Evolutionary conservation across 2,113 vertebrate genomes (phyloP), one percentile per base, ranked within the genome.

Genomic region (Elephas maximus): DNA sequence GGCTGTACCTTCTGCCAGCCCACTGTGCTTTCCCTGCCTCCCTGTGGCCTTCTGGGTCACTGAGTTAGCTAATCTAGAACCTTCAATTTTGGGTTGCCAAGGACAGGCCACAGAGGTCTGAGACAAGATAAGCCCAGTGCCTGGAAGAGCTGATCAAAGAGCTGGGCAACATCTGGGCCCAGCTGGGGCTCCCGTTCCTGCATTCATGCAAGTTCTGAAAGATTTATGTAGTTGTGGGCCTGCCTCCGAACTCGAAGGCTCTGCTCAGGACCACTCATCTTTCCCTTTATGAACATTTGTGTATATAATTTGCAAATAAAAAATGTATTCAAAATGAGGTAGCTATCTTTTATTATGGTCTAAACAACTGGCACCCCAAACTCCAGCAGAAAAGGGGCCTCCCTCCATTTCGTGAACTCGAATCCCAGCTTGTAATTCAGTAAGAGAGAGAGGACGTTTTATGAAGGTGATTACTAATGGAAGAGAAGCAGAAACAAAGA

Each of bases 261-360:
- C 80, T 83, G 48, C 23, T 69, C 1, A 5, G 76, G 14, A 53
- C 57, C 79, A 45, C 84, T 53, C 17, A 51, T 92, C 57, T 51
- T 76, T 76, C 45, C 18, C 60, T 87, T 60, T 79, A 23, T 69
- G 82, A 89, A 86, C 15, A 85, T 74, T 88, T 69, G 57, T 57
- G 82, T 41, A 63, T 37, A 51, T 24, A 37, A 89, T 82, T 81
- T 87, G 45, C 57, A 91, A 89, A 91, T 89, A 26, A 84, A 83
- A 65, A 62, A 82, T 53, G 45, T 73, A 37, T 57, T 53, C 33
- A 33, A 62, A 41, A 69, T 28, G 53, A 88, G 7, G 7, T 28
- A 23, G 63, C 51, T 21, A 14, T 92, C 30, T 80, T 93, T 65
- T n/a, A 94, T 63, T 30, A 8, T 41, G 74, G 6, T 69, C 48